Base-by-base conservation (phyloP, 2,797 vertebrate genomes). In the Petrocephalus schoutedeni region DNA sequence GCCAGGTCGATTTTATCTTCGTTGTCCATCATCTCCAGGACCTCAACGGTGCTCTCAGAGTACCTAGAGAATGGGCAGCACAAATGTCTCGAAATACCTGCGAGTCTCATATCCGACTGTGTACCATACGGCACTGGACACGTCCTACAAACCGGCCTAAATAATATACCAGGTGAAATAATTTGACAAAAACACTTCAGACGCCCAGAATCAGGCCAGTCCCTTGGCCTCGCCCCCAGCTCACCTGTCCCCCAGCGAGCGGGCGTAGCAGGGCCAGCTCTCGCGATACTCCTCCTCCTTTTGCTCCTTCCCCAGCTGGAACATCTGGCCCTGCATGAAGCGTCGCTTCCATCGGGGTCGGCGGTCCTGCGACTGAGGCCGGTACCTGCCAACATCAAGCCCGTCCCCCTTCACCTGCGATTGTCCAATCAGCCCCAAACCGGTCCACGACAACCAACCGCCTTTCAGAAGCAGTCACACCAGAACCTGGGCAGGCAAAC, bases 1-100 rank as follows among this genome's bases (percentile, higher is more conserved):
- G 98, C 95, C 90, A 99, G 95, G 94, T 99, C 98, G 59, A 99
- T 97, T 93, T 97, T 98, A 6, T 99, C 98, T 91, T 99, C 97
- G 1, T 90, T 88, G 91, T 99, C 97, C 91, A 98, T 94, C 94
- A 94, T 95, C 92, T 97, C 96, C 89, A 99, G 86, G 51, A 96
- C 93, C 67, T 95, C 91, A 28, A 98, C 92, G 10, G 98, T 99
- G 90, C 91, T 92, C 85, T 96, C 94, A 32, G 97, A 98, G 91
- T 97, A 99, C 92, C 98, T 99, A 92, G 12, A 54, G 49, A 14
- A 16, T 10, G 71, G 21, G 14, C 67, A 41, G 16, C 5, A 74
- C 36, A 45, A 0, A 7, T 6, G 28, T 36, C 64, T 32, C 12
- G 45, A 45, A 77, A n/a, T 19, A 77, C 36, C 71, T 45, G 71